Evolutionary conservation across 2,888 invertebrate species (phyloP).

Genomic region (Aphodius granarius): DNA sequence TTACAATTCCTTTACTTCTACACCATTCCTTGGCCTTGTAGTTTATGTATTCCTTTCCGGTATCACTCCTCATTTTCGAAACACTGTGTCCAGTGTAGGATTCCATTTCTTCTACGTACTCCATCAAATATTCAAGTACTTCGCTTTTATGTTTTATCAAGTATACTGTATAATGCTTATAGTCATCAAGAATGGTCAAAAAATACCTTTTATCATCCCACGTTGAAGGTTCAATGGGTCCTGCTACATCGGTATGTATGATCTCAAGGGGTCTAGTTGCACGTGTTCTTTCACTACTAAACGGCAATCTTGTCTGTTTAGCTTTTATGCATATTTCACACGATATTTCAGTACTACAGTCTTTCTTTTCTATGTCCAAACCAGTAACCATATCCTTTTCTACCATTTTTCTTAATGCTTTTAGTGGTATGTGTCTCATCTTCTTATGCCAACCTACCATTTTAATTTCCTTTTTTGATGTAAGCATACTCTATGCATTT

Average conservation of each 20-base stretch:
- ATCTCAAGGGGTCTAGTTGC: conserved; percentile 3
- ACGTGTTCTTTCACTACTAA: neutral
- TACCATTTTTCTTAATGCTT: conserved; percentile 3
- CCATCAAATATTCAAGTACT: conserved; percentile 31
- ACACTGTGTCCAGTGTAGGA: conserved; percentile 14
- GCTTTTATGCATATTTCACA: conserved; percentile 18
- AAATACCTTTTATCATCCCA: conserved; percentile 10
- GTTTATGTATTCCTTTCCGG: conserved; percentile 29
- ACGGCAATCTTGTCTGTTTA: conserved; percentile 16
- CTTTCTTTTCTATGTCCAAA: neutral
- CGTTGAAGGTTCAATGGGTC: conserved; percentile 4
- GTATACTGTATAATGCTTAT: conserved; percentile 32
- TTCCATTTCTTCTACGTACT: conserved; percentile 26
- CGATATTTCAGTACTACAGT: conserved; percentile 1
- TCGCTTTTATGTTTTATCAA: conserved; percentile 32
- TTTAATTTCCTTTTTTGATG: neutral
- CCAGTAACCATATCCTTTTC: neutral
- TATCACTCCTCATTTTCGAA: conserved; percentile 27
- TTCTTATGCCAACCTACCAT: conserved; percentile 14
- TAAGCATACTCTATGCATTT: neutral
- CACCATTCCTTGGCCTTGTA: conserved; percentile 23
- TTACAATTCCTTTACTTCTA: conserved; percentile 26
- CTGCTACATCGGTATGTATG: conserved; percentile 12
- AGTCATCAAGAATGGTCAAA: conserved; percentile 7
- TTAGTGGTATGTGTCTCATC: conserved; percentile 16